A percentile compares a stretch with the other conserved stretches of the same genome.
These are phyloP conservation scores for Lissocephala sabroskyi DNA, from an alignment of 2,888 invertebrate species.

Conservation along the genomic window DNA sequence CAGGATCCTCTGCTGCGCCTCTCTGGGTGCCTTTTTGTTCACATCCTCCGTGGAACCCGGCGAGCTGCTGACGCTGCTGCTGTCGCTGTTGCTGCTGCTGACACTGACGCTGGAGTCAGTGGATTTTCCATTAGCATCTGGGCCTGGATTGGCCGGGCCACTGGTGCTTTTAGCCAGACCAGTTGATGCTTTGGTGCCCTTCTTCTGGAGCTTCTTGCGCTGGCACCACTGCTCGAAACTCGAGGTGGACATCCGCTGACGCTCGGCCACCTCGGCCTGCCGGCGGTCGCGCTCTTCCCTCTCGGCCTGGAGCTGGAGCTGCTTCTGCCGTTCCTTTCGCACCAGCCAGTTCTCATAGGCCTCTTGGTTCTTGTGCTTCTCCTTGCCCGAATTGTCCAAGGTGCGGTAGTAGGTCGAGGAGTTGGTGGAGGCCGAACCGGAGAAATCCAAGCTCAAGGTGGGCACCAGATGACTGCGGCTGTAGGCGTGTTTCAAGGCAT, in stretches of 20 bases:
- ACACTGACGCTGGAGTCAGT: neutral
- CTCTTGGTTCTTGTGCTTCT: constrained; percentile 29
- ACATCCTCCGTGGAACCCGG: neutral
- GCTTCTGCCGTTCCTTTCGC: constrained; percentile 56
- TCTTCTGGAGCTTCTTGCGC: constrained; percentile 18
- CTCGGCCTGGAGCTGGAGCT: constrained; percentile 35
- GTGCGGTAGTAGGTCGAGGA: constrained; percentile 33
- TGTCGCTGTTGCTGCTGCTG: neutral
- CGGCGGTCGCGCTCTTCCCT: constrained; percentile 47
- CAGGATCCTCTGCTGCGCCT: constrained; percentile 16
- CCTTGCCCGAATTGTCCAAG: constrained; percentile 25
- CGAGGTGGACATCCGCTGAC: constrained; percentile 33
- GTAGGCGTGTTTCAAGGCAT: constrained; percentile 29
- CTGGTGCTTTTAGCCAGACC: too few relatives aligned
- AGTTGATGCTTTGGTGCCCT: too few relatives aligned
- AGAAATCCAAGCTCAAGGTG: constrained; percentile 52
- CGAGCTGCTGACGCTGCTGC: neutral
- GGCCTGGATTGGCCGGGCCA: too few relatives aligned
- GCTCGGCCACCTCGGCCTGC: constrained; percentile 36
- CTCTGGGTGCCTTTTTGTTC: constrained; percentile 3
- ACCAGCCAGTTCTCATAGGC: constrained; percentile 68
- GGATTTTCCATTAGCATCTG: too few relatives aligned
- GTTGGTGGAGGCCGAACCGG: constrained; percentile 32
- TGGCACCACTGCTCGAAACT: constrained; percentile 65
- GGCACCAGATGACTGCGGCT: constrained; percentile 55